Percentiles rank a stretch among this genome's conserved stretches.
phyloP scores from a whole-genome alignment of 2,113 vertebrate genomes.

The Orcinus orca region DNA sequence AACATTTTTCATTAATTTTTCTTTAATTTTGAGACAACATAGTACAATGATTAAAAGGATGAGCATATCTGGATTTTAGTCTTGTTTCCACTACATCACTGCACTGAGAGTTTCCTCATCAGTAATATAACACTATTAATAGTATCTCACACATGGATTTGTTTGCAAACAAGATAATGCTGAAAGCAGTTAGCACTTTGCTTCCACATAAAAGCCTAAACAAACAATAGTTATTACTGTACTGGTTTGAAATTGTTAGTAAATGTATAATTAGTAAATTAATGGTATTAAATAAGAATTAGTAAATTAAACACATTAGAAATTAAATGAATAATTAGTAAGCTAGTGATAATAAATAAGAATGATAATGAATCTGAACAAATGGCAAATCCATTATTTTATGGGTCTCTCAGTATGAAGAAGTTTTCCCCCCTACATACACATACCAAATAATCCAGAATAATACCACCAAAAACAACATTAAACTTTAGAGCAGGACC shows the following conservation, averaged over 20 bases:
- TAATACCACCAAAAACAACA: background rate
- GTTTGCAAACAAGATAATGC: background rate
- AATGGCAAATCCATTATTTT: background rate
- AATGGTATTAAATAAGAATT: background rate
- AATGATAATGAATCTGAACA: background rate
- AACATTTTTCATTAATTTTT: background rate
- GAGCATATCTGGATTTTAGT: background rate
- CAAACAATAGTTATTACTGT: background rate
- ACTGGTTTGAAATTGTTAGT: background rate
- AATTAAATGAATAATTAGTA: background rate
- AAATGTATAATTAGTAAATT: background rate
- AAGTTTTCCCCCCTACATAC: rapidly evolving
- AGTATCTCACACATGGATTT: background rate
- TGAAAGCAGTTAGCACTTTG: background rate
- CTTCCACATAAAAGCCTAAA: background rate
- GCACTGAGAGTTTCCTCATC: background rate
- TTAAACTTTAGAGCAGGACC: background rate
- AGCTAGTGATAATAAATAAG: background rate
- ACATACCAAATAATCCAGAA: background rate
- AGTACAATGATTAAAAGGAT: background rate
- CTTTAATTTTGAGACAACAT: background rate
- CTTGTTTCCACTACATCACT: background rate
- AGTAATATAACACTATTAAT: background rate
- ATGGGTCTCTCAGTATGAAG: background rate
- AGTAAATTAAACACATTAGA: background rate